Conservation (phyloP, 1,140 invertebrate genomes). For the Bicyclus anynana region DNA sequence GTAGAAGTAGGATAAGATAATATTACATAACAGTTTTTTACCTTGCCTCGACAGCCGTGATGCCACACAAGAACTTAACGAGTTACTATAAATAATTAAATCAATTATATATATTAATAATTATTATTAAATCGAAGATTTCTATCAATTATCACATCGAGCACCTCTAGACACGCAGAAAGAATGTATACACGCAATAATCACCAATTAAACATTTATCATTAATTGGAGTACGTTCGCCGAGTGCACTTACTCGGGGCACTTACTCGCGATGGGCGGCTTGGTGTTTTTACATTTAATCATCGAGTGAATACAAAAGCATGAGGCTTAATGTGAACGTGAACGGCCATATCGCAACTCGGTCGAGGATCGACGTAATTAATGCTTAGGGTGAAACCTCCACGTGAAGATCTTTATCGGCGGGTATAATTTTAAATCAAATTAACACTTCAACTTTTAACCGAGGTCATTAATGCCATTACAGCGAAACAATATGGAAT, state of each 20-base stretch:
- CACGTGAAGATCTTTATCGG: constrained; percentile 69
- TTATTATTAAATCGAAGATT: neutral
- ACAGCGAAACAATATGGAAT: constrained; percentile 73
- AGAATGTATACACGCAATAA: constrained; percentile 2
- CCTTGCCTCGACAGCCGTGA: no score
- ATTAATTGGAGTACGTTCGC: constrained; percentile 4
- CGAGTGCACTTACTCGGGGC: constrained; percentile 11
- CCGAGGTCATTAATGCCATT: constrained; percentile 74
- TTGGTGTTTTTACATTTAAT: constrained; percentile 14
- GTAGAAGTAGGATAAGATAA: no score
- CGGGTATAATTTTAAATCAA: constrained; percentile 75
- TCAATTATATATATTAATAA: neutral
- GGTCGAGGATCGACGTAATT: constrained; percentile 63
- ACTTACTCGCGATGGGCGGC: constrained; percentile 9
- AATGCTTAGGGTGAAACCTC: constrained; percentile 70
- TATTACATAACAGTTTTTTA: no score
- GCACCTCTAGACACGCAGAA: constrained; percentile 1
- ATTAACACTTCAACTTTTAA: constrained; percentile 77
- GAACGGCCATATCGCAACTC: constrained; percentile 42
- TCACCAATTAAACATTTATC: constrained; percentile 4
- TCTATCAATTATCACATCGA: neutral
- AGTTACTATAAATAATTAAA: no score
- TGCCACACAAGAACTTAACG: no score
- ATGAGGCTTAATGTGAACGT: constrained; percentile 21
- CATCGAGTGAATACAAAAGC: constrained; percentile 15